Conservation (phyloP, 2,113 vertebrate genomes). For the Planiliza haematocheilus region DNA sequence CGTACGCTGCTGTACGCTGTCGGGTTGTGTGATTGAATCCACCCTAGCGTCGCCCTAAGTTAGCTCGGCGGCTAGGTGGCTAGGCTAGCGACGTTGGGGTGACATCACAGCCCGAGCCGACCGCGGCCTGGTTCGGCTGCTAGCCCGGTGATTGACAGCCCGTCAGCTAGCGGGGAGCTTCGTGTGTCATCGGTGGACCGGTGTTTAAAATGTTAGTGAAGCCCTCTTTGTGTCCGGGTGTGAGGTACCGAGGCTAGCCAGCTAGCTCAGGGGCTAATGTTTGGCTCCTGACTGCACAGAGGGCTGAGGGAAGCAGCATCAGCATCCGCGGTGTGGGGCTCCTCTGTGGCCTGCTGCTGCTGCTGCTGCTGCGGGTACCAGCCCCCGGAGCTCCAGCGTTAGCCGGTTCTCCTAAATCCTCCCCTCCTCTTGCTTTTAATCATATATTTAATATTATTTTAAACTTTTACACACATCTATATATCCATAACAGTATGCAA, state of each 20-base stretch:
- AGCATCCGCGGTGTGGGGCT: slow-evolving; percentile 45
- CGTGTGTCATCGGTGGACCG: not conserved
- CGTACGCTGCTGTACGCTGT: accelerated
- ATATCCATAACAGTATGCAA: too few relatives aligned
- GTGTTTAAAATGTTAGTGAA: not conserved
- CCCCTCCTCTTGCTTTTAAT: too few relatives aligned
- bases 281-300: not conserved
- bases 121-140: slow-evolving; percentile 63
- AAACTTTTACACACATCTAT: too few relatives aligned
- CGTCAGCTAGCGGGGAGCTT: not conserved
- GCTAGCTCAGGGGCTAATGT: not conserved
- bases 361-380: slow-evolving; percentile 9
- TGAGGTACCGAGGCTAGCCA: not conserved
- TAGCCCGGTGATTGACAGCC: slow-evolving; percentile 53
- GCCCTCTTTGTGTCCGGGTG: not conserved
- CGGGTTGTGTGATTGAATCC: not conserved
- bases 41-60: not conserved
- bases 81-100: slow-evolving; percentile 35
- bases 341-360: slow-evolving; percentile 42
- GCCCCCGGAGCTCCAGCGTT: not conserved
- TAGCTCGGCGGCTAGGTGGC: slow-evolving; percentile 26
- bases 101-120: slow-evolving; percentile 45
- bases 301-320: slow-evolving; percentile 15
- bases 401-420: too few relatives aligned
- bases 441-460: too few relatives aligned